Percentiles rank a stretch among this genome's conserved stretches.
phyloP scores from a whole-genome alignment of 2,113 vertebrate species.

The Speoplatyrhinus poulsoni region DNA sequence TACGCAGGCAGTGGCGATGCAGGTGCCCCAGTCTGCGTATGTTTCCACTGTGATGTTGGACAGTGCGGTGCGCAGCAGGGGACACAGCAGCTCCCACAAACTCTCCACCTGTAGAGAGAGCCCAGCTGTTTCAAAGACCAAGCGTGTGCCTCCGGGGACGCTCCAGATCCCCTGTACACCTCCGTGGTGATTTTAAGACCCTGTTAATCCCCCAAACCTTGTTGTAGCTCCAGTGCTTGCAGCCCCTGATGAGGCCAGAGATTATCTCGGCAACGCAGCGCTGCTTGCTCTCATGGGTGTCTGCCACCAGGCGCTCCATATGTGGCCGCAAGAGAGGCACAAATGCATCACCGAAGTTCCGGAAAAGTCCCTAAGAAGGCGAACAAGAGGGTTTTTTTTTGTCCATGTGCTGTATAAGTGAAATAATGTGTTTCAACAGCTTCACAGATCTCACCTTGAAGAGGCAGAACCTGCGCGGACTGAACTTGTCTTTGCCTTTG shows the following conservation, averaged over 20 bases:
- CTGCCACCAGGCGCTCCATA: slow-evolving; percentile 88
- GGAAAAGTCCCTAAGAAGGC: slow-evolving; percentile 86
- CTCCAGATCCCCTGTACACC: not conserved
- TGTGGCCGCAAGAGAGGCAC: slow-evolving; percentile 87
- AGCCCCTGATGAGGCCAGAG: slow-evolving; percentile 93
- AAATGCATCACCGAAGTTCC: slow-evolving; percentile 91
- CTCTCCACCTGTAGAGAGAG: slow-evolving; percentile 82
- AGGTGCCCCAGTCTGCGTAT: slow-evolving; percentile 94
- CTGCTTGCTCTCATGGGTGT: slow-evolving; percentile 94
- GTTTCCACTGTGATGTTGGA: slow-evolving; percentile 96
- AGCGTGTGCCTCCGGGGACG: not conserved
- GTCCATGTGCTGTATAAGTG: not conserved
- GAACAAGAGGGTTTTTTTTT: not conserved
- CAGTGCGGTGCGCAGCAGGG: slow-evolving; percentile 87
- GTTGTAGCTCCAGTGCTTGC: slow-evolving; percentile 94
- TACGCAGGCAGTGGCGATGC: slow-evolving; percentile 96
- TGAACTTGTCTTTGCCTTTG: slow-evolving; percentile 98
- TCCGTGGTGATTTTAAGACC: not conserved
- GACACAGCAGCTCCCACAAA: slow-evolving; percentile 90
- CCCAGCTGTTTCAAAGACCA: slow-evolving; percentile 8
- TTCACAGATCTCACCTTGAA: slow-evolving; percentile 85
- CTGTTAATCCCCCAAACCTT: slow-evolving; percentile 74
- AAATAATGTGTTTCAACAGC: not conserved
- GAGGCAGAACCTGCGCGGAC: slow-evolving; percentile 94
- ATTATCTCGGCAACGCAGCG: slow-evolving; percentile 95